Conservation (phyloP, 2,888 invertebrate genomes). For the Neoaliturus tenellus region DNA sequence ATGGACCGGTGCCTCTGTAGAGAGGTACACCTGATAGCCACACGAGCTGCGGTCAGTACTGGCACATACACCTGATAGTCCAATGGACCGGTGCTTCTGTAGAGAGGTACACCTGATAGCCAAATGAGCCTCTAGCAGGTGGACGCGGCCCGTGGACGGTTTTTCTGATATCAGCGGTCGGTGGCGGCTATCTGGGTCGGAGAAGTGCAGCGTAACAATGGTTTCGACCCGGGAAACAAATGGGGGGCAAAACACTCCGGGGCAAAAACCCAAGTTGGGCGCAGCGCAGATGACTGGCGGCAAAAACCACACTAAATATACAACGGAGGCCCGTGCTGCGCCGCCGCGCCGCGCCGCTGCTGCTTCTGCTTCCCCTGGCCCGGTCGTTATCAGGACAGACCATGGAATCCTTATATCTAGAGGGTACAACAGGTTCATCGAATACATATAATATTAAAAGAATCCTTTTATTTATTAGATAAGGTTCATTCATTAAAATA, state of each 20-base stretch:
- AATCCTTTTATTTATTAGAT: too few relatives aligned
- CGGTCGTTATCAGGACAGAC: too few relatives aligned
- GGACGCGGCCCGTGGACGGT: not conserved
- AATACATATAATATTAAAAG: too few relatives aligned
- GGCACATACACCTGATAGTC: too few relatives aligned
- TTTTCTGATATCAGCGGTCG: constrained; percentile 18
- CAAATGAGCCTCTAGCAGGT: not conserved
- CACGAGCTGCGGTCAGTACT: not conserved
- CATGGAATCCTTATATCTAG: too few relatives aligned
- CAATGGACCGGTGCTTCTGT: too few relatives aligned
- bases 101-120: not conserved
- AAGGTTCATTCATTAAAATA: too few relatives aligned
- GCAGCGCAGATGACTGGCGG: constrained; percentile 32
- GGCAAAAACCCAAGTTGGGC: constrained; percentile 32
- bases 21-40: too few relatives aligned
- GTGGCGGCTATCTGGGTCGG: constrained; percentile 40
- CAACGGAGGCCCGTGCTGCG: constrained; percentile 16
- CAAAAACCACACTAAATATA: constrained; percentile 46
- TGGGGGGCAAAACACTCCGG: constrained; percentile 29
- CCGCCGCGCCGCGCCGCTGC: not conserved
- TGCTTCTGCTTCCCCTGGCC: too few relatives aligned
- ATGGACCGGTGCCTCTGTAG: too few relatives aligned
- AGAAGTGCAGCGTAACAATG: constrained; percentile 46
- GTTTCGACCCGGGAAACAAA: constrained; percentile 50
- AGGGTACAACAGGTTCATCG: too few relatives aligned